phyloP scores from a whole-genome alignment of 2,113 vertebrate genomes.

The Acanthochromis polyacanthus region DNA sequence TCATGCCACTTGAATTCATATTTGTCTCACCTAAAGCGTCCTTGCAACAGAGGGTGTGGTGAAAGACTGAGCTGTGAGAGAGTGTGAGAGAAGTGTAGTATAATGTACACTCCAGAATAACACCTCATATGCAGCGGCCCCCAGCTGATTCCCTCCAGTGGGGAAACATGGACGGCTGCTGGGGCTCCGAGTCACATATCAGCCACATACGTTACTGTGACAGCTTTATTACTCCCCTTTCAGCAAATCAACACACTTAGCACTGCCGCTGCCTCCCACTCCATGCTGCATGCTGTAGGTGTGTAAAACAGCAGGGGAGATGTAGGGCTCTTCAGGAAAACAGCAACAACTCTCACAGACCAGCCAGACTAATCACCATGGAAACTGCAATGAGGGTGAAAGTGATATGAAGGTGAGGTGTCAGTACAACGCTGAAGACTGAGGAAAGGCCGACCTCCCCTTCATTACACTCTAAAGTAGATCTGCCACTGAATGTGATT shows the following conservation, averaged over 20 bases:
- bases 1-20: not conserved
- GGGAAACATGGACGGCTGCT: constrained; percentile 16
- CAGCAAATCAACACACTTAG: constrained; percentile 48
- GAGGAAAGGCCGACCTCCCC: constrained; percentile 11
- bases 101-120: constrained; percentile 27
- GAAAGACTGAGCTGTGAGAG: not conserved
- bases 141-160: constrained; percentile 28
- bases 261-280: constrained; percentile 42
- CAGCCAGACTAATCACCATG: constrained; percentile 72
- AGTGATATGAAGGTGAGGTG: constrained; percentile 56
- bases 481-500: not conserved
- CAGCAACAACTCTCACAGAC: constrained; percentile 41
- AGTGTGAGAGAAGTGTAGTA: constrained; percentile 7
- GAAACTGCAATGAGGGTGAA: constrained; percentile 68
- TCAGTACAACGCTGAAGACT: constrained; percentile 36
- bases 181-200: constrained; percentile 45
- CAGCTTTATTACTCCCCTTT: constrained; percentile 74
- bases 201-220: constrained; percentile 67
- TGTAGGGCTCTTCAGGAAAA: constrained; percentile 56
- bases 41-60: not conserved
- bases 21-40: not conserved
- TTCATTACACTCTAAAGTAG: constrained; percentile 11
- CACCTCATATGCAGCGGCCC: constrained; percentile 8
- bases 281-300: constrained; percentile 45
- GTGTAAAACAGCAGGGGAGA: constrained; percentile 49